Percentiles rank a stretch among this genome's conserved stretches.
These are phyloP conservation scores for Oegoconia quadripuncta DNA, from an alignment of 2,888 invertebrate genomes.

Conservation along the genomic window DNA sequence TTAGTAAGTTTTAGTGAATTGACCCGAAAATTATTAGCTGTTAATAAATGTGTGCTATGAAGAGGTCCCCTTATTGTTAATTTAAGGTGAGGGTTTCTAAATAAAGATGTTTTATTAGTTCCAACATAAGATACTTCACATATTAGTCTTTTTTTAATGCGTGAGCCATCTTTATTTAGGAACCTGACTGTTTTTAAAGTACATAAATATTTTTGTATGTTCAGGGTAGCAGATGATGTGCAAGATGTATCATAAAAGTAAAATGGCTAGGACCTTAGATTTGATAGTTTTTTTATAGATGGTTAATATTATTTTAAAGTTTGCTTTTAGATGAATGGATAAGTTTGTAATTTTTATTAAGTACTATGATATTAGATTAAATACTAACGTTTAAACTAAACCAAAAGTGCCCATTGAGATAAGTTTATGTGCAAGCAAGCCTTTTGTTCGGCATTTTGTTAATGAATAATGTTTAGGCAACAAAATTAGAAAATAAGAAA, in stretches of 20 bases:
- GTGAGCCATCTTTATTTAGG: conserved; percentile 44
- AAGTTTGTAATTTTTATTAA: conserved; percentile 76
- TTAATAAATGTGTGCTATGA: conserved; percentile 70
- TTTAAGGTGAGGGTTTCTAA: conserved; percentile 44
- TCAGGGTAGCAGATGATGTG: conserved; percentile 60
- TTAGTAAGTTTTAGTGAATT: conserved; percentile 56
- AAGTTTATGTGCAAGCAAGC: conserved; percentile 73
- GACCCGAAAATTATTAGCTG: conserved; percentile 58
- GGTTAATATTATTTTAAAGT: conserved; percentile 71
- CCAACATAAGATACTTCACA: background rate
- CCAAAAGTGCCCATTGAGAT: conserved; percentile 81
- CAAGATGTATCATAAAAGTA: conserved; percentile 66
- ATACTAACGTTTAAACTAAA: conserved; percentile 76
- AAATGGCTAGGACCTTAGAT: conserved; percentile 72
- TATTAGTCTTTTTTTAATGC: conserved; percentile 4
- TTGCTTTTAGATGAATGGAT: conserved; percentile 72
- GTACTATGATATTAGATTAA: conserved; percentile 71
- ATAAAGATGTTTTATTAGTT: conserved; percentile 38
- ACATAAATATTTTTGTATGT: conserved; percentile 78
- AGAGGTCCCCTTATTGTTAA: conserved; percentile 51
- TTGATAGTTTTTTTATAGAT: conserved; percentile 74
- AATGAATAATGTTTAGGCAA: conserved; percentile 72
- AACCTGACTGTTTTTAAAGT: conserved; percentile 60
- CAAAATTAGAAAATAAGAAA: conserved; percentile 74
- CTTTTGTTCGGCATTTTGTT: conserved; percentile 73